Conservation (phyloP, 2,888 invertebrate species). For the Pristionchus mayeri region DNA sequence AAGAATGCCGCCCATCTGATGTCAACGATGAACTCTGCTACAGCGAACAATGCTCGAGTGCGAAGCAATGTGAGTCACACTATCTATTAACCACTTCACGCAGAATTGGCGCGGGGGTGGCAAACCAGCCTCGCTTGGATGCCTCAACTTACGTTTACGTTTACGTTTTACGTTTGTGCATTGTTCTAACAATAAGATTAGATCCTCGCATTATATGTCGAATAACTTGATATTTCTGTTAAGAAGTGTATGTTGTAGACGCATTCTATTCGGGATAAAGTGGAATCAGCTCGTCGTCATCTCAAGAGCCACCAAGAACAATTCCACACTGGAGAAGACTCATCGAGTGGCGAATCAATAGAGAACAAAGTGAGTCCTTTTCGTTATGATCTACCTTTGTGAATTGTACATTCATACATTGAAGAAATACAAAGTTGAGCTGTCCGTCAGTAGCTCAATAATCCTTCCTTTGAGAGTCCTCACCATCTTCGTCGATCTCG, state of each 20-base stretch:
- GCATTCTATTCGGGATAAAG: neutral
- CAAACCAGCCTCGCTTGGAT: too few relatives aligned
- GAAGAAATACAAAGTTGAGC: neutral
- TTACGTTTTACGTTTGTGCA: too few relatives aligned
- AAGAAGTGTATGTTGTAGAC: neutral
- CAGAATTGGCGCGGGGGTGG: too few relatives aligned
- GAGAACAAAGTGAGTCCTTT: constrained; percentile 30
- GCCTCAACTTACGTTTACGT: too few relatives aligned
- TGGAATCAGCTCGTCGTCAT: constrained; percentile 47
- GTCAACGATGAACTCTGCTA: constrained; percentile 20
- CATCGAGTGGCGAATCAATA: constrained; percentile 42
- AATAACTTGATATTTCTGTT: too few relatives aligned
- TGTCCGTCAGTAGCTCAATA: too few relatives aligned
- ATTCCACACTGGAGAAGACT: constrained; percentile 28
- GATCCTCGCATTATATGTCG: too few relatives aligned
- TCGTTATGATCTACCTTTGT: neutral
- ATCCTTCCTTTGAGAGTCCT: neutral
- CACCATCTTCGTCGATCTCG: constrained; percentile 21
- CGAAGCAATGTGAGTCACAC: constrained; percentile 12
- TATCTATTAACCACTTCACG: too few relatives aligned
- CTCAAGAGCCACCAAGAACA: constrained; percentile 7
- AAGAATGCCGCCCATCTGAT: constrained; percentile 16
- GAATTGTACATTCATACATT: neutral
- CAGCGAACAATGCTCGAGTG: constrained; percentile 15
- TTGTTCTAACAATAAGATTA: too few relatives aligned